A percentile compares a stretch with the other conserved stretches of the same genome.
phyloP scores from a whole-genome alignment of 1,140 invertebrate genomes.

The Diuraphis noxia region DNA sequence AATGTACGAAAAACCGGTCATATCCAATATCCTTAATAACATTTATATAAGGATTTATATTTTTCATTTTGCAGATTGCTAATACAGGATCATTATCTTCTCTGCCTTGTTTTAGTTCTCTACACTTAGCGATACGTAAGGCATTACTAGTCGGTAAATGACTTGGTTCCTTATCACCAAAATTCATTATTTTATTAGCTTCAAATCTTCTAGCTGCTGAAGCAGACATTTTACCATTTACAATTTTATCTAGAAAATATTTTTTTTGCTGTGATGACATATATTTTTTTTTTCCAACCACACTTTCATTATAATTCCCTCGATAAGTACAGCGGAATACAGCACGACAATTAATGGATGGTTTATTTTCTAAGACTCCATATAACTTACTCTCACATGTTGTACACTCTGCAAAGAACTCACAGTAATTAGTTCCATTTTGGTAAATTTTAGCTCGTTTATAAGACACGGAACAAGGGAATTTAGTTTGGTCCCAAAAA shows the following conservation, averaged over 20 bases:
- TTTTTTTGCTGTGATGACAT: neutral
- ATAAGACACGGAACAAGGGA: neutral
- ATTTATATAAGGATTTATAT: neutral
- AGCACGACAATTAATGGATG: neutral
- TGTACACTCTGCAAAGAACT: neutral
- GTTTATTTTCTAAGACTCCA: neutral
- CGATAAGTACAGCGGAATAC: neutral
- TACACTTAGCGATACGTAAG: neutral
- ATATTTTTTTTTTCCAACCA: neutral
- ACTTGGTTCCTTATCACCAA: neutral
- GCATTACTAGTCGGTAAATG: slow-evolving; percentile 24
- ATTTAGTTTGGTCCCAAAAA: slow-evolving; percentile 12
- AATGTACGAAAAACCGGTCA: neutral
- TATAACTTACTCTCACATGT: neutral
- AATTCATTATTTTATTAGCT: slow-evolving; percentile 12
- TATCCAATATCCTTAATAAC: too few species aligned
- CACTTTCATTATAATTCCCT: neutral
- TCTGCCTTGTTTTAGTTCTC: neutral
- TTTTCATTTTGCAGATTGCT: neutral
- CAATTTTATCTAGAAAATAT: neutral
- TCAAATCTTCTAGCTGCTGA: neutral
- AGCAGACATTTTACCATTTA: neutral
- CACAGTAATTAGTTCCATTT: neutral
- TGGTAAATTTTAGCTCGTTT: neutral
- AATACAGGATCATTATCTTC: neutral